Base-by-base conservation (phyloP, 2,888 invertebrate species). In the Caenorhabditis imperialis region DNA sequence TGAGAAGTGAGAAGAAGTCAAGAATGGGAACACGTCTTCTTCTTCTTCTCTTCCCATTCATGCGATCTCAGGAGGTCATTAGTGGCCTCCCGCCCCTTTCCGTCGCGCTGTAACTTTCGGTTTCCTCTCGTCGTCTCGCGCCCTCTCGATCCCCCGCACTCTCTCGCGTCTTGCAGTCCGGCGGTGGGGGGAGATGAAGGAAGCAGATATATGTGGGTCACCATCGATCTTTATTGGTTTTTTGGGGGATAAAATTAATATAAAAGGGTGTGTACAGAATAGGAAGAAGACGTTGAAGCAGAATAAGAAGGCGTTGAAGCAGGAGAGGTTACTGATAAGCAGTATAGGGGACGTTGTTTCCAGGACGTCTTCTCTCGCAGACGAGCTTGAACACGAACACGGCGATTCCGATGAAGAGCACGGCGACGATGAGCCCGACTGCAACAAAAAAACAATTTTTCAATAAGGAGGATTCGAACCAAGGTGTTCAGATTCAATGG, bases 61-160 rank as follows among this genome's bases (percentile, higher is more conserved):
- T 47, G n/a, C 47, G 14, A 12, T 25, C 18, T 18, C 18, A 14
- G 40, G 45, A 37, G 54, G 60, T 65, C 58, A 47, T 60, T 72
- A 57, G 47, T 54, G 47, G 47, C 48, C 44, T 25, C 4, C 30
- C 20, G 16, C 25, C 22, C 27, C 42, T 48, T 20, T 55, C 61
- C 61, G 65, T 67, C 67, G 67, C 67, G 61, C 73, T 67, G 61
- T 67, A 67, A 65, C 67, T 63, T 74, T 74, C 53, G 50, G 37
- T 40, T 38, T 25, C 30, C n/a, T 18, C 47, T 10, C 22, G 50
- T 48, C 70, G 8, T 20, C 23, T 18, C 27, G 10, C 1, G 23
- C 23, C 50, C 61, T 71, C 61, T 6, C 37, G 35, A 10, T 40
- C 23, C 37, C 23, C 6, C 33, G 16, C 45, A 20, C 35, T 55